Evolutionary conservation across 2,888 invertebrate species (phyloP).

Genomic region (Eupithecia subfuscata): DNA sequence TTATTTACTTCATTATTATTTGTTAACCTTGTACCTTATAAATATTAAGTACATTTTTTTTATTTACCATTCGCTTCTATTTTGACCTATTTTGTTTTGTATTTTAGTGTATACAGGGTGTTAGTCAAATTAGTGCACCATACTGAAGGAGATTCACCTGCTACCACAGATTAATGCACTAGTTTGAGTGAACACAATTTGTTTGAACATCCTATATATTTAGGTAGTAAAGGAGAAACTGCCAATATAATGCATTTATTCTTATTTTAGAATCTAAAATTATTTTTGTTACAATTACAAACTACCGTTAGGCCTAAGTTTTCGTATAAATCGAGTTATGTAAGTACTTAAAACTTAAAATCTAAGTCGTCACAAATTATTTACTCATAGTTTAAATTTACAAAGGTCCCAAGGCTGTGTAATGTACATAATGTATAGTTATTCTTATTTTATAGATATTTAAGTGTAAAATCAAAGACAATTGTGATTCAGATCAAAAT

Average conservation of each 20-base stretch:
- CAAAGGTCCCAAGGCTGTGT: constrained; percentile 76
- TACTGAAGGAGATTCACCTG: no score
- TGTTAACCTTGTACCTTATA: not conserved
- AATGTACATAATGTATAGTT: constrained; percentile 74
- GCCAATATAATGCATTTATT: constrained; percentile 44
- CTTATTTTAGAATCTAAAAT: not conserved
- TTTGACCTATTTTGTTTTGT: not conserved
- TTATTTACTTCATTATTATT: not conserved
- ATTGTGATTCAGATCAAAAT: constrained; percentile 32
- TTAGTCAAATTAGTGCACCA: no score
- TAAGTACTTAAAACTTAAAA: constrained; percentile 25
- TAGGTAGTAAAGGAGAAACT: constrained; percentile 21
- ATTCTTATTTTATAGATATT: constrained; percentile 50
- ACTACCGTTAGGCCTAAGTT: not conserved
- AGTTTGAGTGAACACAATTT: no score
- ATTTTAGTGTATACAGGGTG: not conserved
- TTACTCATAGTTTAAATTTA: constrained; percentile 52
- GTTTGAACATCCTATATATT: not conserved
- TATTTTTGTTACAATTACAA: not conserved
- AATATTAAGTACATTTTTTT: not conserved
- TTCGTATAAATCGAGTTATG: not conserved
- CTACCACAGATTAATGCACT: no score
- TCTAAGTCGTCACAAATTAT: constrained; percentile 67
- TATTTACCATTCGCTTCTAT: not conserved
- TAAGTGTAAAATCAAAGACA: constrained; percentile 20